Conservation (phyloP, 2,113 vertebrate genomes). For the Oophaga pumilio region DNA sequence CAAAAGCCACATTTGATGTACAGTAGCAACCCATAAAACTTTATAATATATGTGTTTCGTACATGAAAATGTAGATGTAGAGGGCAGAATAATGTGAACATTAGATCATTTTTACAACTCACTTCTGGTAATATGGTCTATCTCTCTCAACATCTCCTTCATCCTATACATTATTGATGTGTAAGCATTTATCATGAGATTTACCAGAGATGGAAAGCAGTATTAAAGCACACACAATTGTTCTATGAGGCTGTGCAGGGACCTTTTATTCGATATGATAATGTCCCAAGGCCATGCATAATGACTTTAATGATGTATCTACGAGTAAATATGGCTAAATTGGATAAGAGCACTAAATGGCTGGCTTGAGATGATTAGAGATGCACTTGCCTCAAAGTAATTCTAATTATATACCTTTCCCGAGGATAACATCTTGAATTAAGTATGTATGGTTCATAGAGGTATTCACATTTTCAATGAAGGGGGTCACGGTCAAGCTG, state of each 20-base stretch:
- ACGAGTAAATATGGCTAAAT: slow-evolving; percentile 13
- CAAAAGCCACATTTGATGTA: background rate
- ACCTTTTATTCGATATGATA: slow-evolving; percentile 30
- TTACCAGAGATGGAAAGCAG: background rate
- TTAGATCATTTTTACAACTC: background rate
- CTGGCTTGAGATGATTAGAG: slow-evolving; percentile 1
- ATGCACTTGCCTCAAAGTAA: background rate
- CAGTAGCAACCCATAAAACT: background rate
- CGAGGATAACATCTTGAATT: background rate
- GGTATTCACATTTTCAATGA: background rate
- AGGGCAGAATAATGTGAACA: background rate
- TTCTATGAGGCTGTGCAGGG: background rate
- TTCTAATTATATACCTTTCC: slow-evolving; percentile 7
- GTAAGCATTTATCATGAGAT: slow-evolving; percentile 1
- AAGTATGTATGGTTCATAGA: background rate
- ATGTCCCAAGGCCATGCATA: slow-evolving; percentile 11
- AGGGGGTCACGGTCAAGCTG: background rate
- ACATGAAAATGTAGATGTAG: background rate
- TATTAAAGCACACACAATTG: background rate
- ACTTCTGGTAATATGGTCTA: background rate
- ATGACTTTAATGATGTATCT: slow-evolving; percentile 26
- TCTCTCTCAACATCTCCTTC: background rate
- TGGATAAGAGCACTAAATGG: slow-evolving; percentile 30
- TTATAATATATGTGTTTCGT: background rate
- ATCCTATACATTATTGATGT: background rate